These are phyloP conservation scores for Montifringilla adamsi DNA, from an alignment of 2,113 vertebrate species.

Conservation along the genomic window DNA sequence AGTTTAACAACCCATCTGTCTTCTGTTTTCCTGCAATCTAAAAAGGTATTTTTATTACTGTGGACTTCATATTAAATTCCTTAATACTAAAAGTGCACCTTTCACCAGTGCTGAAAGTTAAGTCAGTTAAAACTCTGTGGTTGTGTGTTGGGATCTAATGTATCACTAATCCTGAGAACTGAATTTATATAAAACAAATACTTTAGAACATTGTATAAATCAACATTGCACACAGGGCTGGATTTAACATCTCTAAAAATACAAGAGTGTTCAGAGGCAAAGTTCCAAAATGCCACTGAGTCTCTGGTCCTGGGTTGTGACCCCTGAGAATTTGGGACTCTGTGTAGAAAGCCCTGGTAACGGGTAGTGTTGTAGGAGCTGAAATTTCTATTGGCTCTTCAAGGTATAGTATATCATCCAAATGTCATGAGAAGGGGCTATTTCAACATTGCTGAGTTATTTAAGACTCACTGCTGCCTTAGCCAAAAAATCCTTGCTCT, in stretches of 20 bases:
- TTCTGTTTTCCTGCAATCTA: background rate
- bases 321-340: background rate
- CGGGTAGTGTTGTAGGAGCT: background rate
- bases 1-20: background rate
- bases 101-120: background rate
- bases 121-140: background rate
- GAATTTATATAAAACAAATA: background rate
- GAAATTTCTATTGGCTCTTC: background rate
- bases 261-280: background rate
- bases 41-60: constrained; percentile 3
- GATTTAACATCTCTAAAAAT: constrained; percentile 29
- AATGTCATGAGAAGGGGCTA: constrained; percentile 36
- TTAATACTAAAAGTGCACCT: background rate
- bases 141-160: background rate
- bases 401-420: background rate
- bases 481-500: constrained; percentile 45
- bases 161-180: background rate
- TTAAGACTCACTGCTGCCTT: constrained; percentile 21
- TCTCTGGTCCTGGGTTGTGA: background rate
- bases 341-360: background rate
- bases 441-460: constrained; percentile 21
- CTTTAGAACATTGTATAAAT: background rate
- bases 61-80: background rate
- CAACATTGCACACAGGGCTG: background rate
- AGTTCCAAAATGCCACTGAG: background rate